These are phyloP conservation scores for Kryptopterus vitreolus DNA, from an alignment of 2,797 vertebrate species.

Conservation along the genomic window DNA sequence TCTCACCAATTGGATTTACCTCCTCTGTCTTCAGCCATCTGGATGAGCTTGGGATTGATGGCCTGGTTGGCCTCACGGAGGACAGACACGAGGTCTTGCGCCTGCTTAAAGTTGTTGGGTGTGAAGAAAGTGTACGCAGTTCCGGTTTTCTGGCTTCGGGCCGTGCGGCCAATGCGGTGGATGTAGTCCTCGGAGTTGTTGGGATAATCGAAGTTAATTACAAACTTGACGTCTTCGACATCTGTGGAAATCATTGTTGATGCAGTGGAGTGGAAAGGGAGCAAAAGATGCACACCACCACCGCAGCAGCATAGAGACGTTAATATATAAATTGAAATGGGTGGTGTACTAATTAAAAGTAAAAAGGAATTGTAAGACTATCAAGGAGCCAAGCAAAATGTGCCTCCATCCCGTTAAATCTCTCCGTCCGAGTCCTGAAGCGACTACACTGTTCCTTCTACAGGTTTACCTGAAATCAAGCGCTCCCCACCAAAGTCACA, in stretches of 20 bases:
- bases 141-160: conserved; percentile 98
- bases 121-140: conserved; percentile 99
- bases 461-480: conserved; percentile 7
- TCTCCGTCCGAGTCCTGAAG: conserved; percentile 12
- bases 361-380: conserved; percentile 14
- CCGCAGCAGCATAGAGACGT: conserved; percentile 44
- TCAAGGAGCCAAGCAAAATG: not conserved
- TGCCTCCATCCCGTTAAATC: conserved; percentile 1
- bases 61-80: conserved; percentile 98
- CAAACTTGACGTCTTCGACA: conserved; percentile 99
- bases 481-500: not conserved
- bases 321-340: conserved; percentile 37
- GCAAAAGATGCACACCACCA: conserved; percentile 42
- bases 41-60: conserved; percentile 98
- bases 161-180: conserved; percentile 98
- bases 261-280: conserved; percentile 42
- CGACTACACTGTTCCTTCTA: conserved; percentile 4
- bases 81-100: conserved; percentile 94
- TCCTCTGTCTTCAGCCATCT: conserved; percentile 98
- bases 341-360: conserved; percentile 42
- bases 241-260: conserved; percentile 82
- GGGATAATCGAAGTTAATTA: conserved; percentile 99
- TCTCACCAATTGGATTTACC: conserved; percentile 93
- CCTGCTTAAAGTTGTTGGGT: conserved; percentile 97
- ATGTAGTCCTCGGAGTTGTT: conserved; percentile 99